Percentiles rank a stretch among this genome's conserved stretches.
Evolutionary conservation across 2,113 vertebrate species (phyloP).

Genomic region (Xenopus tropicalis): DNA sequence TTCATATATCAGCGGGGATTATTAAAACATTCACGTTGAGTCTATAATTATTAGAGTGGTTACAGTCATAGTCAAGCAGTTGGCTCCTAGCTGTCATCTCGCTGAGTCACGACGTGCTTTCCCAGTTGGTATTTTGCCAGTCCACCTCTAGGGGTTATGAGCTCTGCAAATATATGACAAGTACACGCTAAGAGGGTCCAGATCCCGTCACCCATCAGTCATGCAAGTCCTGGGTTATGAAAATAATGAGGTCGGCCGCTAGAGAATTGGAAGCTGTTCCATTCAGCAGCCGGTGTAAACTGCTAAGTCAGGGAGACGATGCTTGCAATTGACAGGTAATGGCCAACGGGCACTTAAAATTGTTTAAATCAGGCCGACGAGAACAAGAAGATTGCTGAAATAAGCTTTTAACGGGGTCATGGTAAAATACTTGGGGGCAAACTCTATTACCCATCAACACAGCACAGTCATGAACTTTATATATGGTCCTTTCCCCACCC

Average conservation of each 20-base stretch:
- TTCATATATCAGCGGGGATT: too few species aligned
- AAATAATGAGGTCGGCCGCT: constrained; percentile 37
- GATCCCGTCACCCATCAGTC: constrained; percentile 15
- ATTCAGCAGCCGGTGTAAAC: constrained; percentile 1
- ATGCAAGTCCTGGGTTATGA: constrained; percentile 23
- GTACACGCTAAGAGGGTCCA: constrained; percentile 14
- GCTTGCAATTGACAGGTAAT: constrained; percentile 36
- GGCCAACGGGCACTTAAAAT: constrained; percentile 30
- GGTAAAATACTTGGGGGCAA: background rate
- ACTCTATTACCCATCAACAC: constrained; percentile 6
- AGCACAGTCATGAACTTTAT: background rate
- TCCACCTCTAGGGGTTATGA: background rate
- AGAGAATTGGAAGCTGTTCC: constrained; percentile 2
- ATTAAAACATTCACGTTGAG: too few species aligned
- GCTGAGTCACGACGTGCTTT: background rate
- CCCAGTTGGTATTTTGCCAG: background rate
- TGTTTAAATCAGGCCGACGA: constrained; percentile 26
- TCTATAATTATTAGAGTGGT: too few species aligned
- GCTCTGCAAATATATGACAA: background rate
- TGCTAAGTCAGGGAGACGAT: constrained; percentile 34
- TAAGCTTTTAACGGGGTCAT: constrained; percentile 16
- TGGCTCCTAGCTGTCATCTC: background rate
- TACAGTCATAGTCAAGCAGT: too few species aligned
- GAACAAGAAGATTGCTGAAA: constrained; percentile 19
- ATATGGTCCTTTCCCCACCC: background rate